Evolutionary conservation across 2,113 vertebrate species (phyloP).

Genomic region (Neotragus moschatus): DNA sequence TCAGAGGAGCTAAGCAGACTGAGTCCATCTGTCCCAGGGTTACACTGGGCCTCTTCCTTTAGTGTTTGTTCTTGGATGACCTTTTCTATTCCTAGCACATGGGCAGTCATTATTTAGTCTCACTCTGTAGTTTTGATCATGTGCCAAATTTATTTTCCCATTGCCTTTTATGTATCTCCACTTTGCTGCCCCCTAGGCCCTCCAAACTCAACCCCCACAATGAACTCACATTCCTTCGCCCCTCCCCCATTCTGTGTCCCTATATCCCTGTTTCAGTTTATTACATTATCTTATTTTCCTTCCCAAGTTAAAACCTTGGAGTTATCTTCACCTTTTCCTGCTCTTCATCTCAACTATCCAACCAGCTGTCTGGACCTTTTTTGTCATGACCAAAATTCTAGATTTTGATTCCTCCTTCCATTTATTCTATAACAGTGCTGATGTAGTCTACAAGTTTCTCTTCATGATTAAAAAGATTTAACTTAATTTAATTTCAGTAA

Average conservation of each 20-base stretch:
- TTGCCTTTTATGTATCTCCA: background rate
- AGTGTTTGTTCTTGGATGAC: background rate
- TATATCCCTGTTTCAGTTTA: background rate
- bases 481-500: slow-evolving; percentile 11
- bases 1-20: background rate
- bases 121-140: background rate
- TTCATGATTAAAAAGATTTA: background rate
- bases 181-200: background rate
- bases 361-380: background rate
- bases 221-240: background rate
- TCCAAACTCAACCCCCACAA: background rate
- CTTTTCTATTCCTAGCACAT: background rate
- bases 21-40: background rate
- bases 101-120: background rate
- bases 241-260: no score
- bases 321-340: background rate
- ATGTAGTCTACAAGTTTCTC: background rate
- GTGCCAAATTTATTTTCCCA: background rate
- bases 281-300: background rate
- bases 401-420: background rate
- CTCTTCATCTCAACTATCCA: background rate
- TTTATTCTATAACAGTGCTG: background rate
- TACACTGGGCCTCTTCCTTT: background rate
- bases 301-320: background rate
- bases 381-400: background rate